Base-by-base conservation (phyloP, 37 sponge, comb jelly and placozoan species). In the Geodia barretti region DNA sequence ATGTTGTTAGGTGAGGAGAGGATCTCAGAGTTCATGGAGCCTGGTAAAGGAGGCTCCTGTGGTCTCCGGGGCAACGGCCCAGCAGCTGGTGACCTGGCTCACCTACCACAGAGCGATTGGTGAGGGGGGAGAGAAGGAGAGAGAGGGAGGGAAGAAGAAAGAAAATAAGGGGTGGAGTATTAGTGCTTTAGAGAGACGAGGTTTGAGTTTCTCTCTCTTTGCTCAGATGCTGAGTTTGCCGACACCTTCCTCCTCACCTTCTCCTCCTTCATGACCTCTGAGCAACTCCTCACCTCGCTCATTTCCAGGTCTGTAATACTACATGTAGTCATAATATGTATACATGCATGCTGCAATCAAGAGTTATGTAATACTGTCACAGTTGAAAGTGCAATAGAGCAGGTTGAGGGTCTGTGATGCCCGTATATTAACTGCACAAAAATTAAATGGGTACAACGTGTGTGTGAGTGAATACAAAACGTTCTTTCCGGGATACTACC, bases 21-120 rank as follows among this genome's bases (percentile, higher is more conserved):
- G 37, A 63, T 47, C 54, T 47, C 54, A 14, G 11, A 47, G n/a
- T n/a, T n/a, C 54, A 5, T 87, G 88, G 88, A 58, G 84, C n/a
- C n/a, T n/a, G 0, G 77, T 83, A 8, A 87, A 83, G 69, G 89
- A 82, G 59, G 65, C 84, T 41, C 88, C 94, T 7, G 42, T 77
- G 33, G 84, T 93, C 40, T 78, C 83, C 34, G 94, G 90, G 25
- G 94, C 91, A 19, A 90, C 94, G 24, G 36, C 79, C 4, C 42
- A 80, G 30, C 87, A 89, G 40, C 85, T 93, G 66, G 59, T 93
- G 3, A 68, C 83, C 34, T 82, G 91, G 62, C 77, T 93, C 72
- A 79, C 84, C 1, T 86, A 86, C 41, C 80, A 86, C 33, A 71
- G 83, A 79, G 60, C 62, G 1, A 76, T 93, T 28, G 94, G 94